Base-by-base conservation (phyloP, 2,797 vertebrate genomes). In the Dendrocincla tyrannina region DNA sequence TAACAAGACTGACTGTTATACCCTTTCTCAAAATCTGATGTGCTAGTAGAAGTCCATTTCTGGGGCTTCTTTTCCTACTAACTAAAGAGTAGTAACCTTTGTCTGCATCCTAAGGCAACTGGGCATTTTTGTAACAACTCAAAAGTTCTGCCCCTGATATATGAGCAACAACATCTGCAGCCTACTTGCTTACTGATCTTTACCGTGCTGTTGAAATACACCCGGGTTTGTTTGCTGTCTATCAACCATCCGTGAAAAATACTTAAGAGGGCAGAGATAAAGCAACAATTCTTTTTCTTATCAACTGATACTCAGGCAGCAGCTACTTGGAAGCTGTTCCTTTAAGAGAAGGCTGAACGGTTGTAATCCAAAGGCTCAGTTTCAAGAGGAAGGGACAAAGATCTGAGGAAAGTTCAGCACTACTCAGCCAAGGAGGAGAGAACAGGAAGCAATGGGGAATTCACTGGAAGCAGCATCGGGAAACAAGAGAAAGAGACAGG, bases 331-430 rank as follows among this genome's bases (percentile, higher is more conserved):
- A 85, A 87, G 64, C 74, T 90, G 72, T 10, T 76, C 64, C 89
- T 95, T 96, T 94, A 95, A 91, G 47, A 84, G 55, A 56, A 24
- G 67, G 56, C 52, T 79, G 58, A 28, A 67, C 2, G 0, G 30
- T 25, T 84, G n/a, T 64, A 90, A 81, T 39, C 69, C 73, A 93
- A 75, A 84, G 58, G n/a, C 59, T 63, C 35, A 23, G 50, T 52
- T 73, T 73, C 70, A 82, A 82, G 50, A 89, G 70, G 68, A 93
- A 77, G 46, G 68, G 72, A 89, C 77, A 88, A 92, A 72, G 86
- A 89, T 74, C 77, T 87, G 56, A 83, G 30, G 32, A 72, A 89
- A 92, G 86, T 79, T 86, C 49, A 93, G 83, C 85, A 33, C 30
- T 28, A n/a, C 79, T 84, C 41, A 28, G 77, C 67, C 86, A 83